Evolutionary conservation across 2,888 invertebrate species (phyloP), one percentile per base, ranked within the genome.

Genomic region (Tuberolachnus salignus): DNA sequence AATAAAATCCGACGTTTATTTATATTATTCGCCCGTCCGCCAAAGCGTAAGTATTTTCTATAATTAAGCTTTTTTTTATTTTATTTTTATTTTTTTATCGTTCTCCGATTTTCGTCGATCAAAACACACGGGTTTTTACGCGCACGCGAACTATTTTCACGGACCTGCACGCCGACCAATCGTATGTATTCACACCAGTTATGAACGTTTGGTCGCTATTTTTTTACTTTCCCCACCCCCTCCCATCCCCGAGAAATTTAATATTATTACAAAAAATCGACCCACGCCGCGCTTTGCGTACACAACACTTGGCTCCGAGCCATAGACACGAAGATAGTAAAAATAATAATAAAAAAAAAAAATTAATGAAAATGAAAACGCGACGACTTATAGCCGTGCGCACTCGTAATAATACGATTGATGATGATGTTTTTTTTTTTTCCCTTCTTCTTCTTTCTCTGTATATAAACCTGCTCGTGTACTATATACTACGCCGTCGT

Each of bases 181-280:
- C 75, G 75, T 75, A 75, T 75, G 66, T 67, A 74, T 74, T 66
- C 26, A 53, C 26, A 34, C 34, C 34, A 34, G 44, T 55, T 67
- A 57, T 75, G 75, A 67, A 75, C 75, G 75, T 75, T 75, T 75
- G 75, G 66, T 75, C 19, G 74, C 42, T 57, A 57, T 55, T 21
- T 34, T 75, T 53, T 63, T 73, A 19, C 14, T 44, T 34, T 34
- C 34, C 34, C 34, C 34, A 6, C 34, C 6, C 34, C 34, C 51
- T 19, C 26, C 51, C 34, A 34, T 34, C 6, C 34, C 34, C 34
- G 71, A 46, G 26, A 63, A 73, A 73, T 42, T n/a, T 51, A 21
- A 46, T 49, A 34, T 34, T 34, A 34, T 34, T n/a, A n/a, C n/a
- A n/a, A n/a, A n/a, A n/a, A n/a, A 34, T 34, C 34, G 34, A 34